Percentiles rank a stretch among this genome's conserved stretches.
Evolutionary conservation across 2,113 vertebrate genomes (phyloP).

Genomic region (Siniperca chuatsi): DNA sequence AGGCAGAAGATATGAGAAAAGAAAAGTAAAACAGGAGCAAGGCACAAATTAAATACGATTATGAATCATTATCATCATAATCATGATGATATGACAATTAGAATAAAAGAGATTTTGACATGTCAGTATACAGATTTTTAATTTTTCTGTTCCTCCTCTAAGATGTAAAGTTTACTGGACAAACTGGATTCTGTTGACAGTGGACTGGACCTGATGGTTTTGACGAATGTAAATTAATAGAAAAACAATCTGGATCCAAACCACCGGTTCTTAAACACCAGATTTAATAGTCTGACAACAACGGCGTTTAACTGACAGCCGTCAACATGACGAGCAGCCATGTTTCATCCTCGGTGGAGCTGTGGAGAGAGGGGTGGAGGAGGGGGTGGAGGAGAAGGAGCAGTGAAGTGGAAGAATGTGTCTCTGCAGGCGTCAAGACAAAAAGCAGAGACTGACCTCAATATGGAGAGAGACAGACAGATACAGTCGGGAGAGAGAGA

Average conservation of each 20-base stretch:
- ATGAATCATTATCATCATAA: too few relatives aligned
- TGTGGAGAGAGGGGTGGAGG: slow-evolving; percentile 30
- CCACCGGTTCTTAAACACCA: slow-evolving; percentile 1
- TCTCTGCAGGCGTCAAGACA: slow-evolving; percentile 71
- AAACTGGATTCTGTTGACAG: neutral
- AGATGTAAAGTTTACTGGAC: neutral
- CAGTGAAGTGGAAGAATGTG: slow-evolving; percentile 70
- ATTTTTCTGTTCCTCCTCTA: neutral
- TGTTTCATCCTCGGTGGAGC: slow-evolving; percentile 52
- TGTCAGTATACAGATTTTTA: neutral
- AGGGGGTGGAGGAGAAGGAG: slow-evolving; percentile 43
- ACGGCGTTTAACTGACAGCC: slow-evolving; percentile 50
- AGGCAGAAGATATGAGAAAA: too few relatives aligned
- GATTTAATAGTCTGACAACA: slow-evolving; percentile 18
- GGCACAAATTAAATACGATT: too few relatives aligned
- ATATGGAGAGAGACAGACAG: slow-evolving; percentile 41
- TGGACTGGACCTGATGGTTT: slow-evolving; percentile 18
- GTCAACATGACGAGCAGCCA: slow-evolving; percentile 42
- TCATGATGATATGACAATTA: too few relatives aligned
- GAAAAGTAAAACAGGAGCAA: too few relatives aligned
- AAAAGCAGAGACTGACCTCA: slow-evolving; percentile 74
- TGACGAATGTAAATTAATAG: slow-evolving; percentile 11
- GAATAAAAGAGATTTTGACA: too few relatives aligned
- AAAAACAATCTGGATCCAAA: slow-evolving; percentile 16
- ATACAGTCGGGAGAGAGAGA: neutral